Base-by-base conservation (phyloP, 2,113 vertebrate genomes). In the Sciurus niger region DNA sequence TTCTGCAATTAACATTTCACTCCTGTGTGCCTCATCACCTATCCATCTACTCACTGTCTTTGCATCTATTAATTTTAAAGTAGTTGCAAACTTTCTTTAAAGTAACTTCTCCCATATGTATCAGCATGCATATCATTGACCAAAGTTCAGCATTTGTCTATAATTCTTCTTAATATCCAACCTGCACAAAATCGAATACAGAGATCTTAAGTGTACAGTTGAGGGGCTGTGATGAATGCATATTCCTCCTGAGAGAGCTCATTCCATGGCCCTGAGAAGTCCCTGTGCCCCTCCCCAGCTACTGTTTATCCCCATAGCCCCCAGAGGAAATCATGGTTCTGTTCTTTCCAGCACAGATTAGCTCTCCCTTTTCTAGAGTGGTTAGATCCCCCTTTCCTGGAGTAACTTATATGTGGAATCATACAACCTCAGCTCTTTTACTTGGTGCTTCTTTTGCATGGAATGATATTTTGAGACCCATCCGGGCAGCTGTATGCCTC, bases 181-280 rank as follows among this genome's bases (percentile, higher is more conserved):
- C 16, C 48, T 37, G 34, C 20, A 18, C 6, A 17, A 12, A 65
- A 22, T 25, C 6, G 53, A 68, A 80, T 30, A 24, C 70, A 32
- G 30, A 58, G 37, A 70, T 84, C 60, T 77, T 68, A 46, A 84
- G 25, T 51, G 46, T 22, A 43, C 10, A 3, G 6, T 76, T 32
- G 77, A 34, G 32, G 25, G 20, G 10, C 68, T 20, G 8, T 37
- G n/a, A 24, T 1, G 1, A 46, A 30, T 0, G 8, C 63, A 53
- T 4, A 14, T 3, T 0, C 43, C n/a, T 25, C 3, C 65, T 20
- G 24, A 40, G 18, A 30, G 1, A 58, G 13, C 13, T 34, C 25
- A 37, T 30, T 24, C n/a, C 55, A 16, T 1, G 16, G 20, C 53
- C 53, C 24, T 0, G 0, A 0, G 4, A 4, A n/a, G 8, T 46